These are phyloP conservation scores for Micrasema minimum DNA, from an alignment of 1,140 invertebrate genomes.

Conservation along the genomic window DNA sequence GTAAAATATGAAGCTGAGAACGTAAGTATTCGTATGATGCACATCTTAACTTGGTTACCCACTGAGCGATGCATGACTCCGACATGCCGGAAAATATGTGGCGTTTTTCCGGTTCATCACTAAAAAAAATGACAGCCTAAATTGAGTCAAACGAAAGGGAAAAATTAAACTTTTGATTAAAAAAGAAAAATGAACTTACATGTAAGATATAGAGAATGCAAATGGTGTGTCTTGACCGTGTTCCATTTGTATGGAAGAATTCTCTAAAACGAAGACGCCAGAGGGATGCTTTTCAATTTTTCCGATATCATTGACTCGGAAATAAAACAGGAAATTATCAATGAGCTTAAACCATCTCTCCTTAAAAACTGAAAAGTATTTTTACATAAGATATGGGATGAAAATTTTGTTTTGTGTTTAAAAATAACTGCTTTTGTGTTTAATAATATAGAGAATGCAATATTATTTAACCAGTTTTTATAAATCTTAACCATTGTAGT, in stretches of 20 bases:
- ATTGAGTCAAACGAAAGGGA: no score
- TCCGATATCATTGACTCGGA: slow-evolving; percentile 76
- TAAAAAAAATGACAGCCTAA: slow-evolving; percentile 54
- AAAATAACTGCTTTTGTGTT: no score
- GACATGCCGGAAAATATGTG: slow-evolving; percentile 74
- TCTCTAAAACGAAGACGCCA: slow-evolving; percentile 76
- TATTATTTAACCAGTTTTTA: no score
- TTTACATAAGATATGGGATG: no score
- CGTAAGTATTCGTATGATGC: slow-evolving; percentile 74
- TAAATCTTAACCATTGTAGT: no score
- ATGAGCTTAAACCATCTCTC: slow-evolving; percentile 79
- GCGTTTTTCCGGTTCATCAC: slow-evolving; percentile 74
- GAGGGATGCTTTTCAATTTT: slow-evolving; percentile 73
- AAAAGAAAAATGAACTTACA: slow-evolving; percentile 57
- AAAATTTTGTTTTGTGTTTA: no score
- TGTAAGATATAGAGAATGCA: slow-evolving; percentile 74
- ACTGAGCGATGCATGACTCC: slow-evolving; percentile 71
- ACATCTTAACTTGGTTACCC: slow-evolving; percentile 70
- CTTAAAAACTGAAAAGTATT: slow-evolving; percentile 67
- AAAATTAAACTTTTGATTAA: no score
- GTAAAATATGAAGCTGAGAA: slow-evolving; percentile 68
- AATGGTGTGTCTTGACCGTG: slow-evolving; percentile 70
- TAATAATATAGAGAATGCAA: no score
- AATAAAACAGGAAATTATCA: slow-evolving; percentile 78
- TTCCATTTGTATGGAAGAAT: slow-evolving; percentile 73